phyloP scores from a whole-genome alignment of 1,140 invertebrate genomes.

The Asobara japonica region DNA sequence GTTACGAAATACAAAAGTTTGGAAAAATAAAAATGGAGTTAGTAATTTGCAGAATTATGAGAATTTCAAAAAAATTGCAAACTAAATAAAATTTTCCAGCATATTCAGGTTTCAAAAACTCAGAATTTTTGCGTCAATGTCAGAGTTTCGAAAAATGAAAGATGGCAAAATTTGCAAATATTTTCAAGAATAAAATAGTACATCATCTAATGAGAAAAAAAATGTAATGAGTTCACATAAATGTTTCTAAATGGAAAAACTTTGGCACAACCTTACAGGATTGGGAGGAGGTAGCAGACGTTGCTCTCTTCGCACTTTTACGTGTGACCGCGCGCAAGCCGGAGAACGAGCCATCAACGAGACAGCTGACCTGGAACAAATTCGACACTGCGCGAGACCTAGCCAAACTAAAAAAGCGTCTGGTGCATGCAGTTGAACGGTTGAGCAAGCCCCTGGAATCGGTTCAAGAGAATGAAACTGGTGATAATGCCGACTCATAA shows the following conservation, averaged over 20 bases:
- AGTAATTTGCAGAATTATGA: too few species aligned
- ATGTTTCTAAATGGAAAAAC: neutral
- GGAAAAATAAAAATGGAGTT: too few species aligned
- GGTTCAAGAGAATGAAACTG: slow-evolving; percentile 27
- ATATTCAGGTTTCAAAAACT: too few species aligned
- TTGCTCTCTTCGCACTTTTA: slow-evolving; percentile 39
- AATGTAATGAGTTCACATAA: too few species aligned
- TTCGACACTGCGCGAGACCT: slow-evolving; percentile 47
- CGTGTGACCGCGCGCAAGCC: slow-evolving; percentile 35
- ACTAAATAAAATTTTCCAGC: too few species aligned
- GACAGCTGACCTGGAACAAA: slow-evolving; percentile 36
- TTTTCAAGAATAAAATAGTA: too few species aligned
- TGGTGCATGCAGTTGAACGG: slow-evolving; percentile 50
- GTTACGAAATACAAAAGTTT: too few species aligned
- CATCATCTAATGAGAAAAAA: too few species aligned
- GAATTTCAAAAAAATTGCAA: too few species aligned
- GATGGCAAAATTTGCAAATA: too few species aligned
- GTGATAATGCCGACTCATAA: slow-evolving; percentile 5
- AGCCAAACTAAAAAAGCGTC: slow-evolving; percentile 53
- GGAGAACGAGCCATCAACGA: slow-evolving; percentile 34
- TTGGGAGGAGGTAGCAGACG: slow-evolving; percentile 59
- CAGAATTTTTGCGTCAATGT: too few species aligned
- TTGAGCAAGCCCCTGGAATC: slow-evolving; percentile 38
- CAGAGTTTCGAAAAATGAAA: too few species aligned
- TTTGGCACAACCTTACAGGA: slow-evolving; percentile 39